These are phyloP conservation scores for Lethocerus indicus DNA, from an alignment of 1,140 invertebrate genomes.

Conservation along the genomic window DNA sequence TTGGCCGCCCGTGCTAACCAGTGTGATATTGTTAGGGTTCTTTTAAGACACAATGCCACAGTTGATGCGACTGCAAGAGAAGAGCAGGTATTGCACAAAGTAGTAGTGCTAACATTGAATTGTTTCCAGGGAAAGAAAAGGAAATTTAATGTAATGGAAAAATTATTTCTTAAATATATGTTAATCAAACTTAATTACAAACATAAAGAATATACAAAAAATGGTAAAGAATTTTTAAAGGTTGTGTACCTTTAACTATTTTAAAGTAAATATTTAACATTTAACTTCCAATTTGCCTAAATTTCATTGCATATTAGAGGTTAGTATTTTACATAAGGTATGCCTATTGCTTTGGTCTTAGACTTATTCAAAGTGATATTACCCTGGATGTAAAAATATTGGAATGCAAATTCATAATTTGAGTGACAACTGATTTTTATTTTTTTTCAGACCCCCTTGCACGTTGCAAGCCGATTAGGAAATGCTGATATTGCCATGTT, in stretches of 20 bases:
- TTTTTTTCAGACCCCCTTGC: slow-evolving; percentile 64
- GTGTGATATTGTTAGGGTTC: slow-evolving; percentile 67
- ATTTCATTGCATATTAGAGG: no score
- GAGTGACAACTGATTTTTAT: slow-evolving; percentile 5
- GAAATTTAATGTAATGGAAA: no score
- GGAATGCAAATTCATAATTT: no score
- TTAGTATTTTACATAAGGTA: neutral
- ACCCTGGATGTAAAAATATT: neutral
- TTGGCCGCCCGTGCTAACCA: slow-evolving; percentile 92
- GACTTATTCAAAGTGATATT: neutral
- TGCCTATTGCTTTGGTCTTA: neutral
- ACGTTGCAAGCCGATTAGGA: slow-evolving; percentile 80
- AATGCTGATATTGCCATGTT: slow-evolving; percentile 88
- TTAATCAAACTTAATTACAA: no score
- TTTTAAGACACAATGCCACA: slow-evolving; percentile 84
- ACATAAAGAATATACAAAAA: neutral
- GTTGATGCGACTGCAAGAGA: slow-evolving; percentile 87
- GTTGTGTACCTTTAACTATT: neutral
- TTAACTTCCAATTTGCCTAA: no score
- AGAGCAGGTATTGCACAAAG: slow-evolving; percentile 15
- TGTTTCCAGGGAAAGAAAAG: no score
- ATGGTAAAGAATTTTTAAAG: neutral
- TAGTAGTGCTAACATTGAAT: neutral
- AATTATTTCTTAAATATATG: no score
- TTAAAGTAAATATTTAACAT: no score